Evolutionary conservation across 2,797 vertebrate genomes (phyloP).

Genomic region (Octomys mimax): DNA sequence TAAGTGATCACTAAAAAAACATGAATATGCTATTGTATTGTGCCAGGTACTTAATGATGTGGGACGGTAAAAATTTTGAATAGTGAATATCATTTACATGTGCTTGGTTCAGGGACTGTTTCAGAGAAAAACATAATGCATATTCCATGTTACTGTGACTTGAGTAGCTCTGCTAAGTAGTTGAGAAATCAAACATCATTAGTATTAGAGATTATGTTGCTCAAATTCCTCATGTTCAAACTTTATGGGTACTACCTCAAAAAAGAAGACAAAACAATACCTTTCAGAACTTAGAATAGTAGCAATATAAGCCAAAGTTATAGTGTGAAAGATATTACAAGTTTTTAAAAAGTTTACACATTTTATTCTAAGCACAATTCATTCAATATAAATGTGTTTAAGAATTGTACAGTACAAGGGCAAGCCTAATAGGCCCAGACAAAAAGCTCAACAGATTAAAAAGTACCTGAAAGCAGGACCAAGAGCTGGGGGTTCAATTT

Average conservation of each 20-base stretch:
- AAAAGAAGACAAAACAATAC: background rate
- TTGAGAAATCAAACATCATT: background rate
- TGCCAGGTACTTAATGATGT: background rate
- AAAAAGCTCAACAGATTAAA: too few species aligned
- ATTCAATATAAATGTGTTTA: background rate
- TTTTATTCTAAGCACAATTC: constrained; percentile 5
- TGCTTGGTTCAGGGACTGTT: background rate
- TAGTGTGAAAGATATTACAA: background rate
- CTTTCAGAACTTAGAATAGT: background rate
- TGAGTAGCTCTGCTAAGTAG: background rate
- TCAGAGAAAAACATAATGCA: background rate
- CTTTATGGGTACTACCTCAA: background rate
- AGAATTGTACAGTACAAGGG: background rate
- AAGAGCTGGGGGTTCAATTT: too few species aligned
- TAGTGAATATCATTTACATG: background rate
- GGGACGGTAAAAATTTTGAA: background rate
- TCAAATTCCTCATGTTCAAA: background rate
- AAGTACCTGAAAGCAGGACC: too few species aligned
- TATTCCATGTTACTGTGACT: background rate
- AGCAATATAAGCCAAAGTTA: background rate
- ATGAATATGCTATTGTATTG: background rate
- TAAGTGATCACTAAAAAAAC: background rate
- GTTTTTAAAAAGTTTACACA: background rate
- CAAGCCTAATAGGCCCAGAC: too few species aligned
- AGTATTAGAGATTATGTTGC: background rate